Conservation (phyloP, 2,797 vertebrate species). For the Rhabdophis nuchalis region DNA sequence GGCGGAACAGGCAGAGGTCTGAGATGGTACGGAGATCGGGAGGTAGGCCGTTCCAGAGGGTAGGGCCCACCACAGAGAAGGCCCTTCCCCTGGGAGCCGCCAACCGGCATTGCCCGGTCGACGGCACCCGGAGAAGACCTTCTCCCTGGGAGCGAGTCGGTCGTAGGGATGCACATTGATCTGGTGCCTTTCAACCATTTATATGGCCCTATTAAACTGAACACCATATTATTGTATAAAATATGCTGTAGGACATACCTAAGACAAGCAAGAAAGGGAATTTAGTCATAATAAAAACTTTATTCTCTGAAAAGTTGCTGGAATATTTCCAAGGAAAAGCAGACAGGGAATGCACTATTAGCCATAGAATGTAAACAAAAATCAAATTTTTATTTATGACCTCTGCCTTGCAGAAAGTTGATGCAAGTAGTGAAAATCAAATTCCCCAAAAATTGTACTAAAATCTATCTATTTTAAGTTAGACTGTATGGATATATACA, state of each 20-base stretch:
- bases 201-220: background rate
- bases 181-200: constrained; percentile 10
- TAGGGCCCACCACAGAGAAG: no score
- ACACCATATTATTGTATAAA: background rate
- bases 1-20: no score
- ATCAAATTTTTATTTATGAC: background rate
- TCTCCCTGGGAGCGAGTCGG: no score
- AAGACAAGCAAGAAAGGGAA: background rate
- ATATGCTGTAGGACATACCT: background rate
- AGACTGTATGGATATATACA: background rate
- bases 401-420: background rate
- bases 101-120: no score
- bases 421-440: background rate
- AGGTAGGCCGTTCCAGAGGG: no score
- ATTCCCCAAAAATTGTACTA: background rate
- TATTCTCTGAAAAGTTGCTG: background rate
- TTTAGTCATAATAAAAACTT: background rate
- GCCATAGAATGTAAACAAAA: background rate
- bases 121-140: no score
- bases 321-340: background rate
- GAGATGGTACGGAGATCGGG: no score
- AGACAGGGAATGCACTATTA: background rate
- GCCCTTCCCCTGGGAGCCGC: no score
- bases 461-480: background rate
- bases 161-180: background rate